phyloP scores from a whole-genome alignment of 2,113 vertebrate genomes.

The Myotis yumanensis region DNA sequence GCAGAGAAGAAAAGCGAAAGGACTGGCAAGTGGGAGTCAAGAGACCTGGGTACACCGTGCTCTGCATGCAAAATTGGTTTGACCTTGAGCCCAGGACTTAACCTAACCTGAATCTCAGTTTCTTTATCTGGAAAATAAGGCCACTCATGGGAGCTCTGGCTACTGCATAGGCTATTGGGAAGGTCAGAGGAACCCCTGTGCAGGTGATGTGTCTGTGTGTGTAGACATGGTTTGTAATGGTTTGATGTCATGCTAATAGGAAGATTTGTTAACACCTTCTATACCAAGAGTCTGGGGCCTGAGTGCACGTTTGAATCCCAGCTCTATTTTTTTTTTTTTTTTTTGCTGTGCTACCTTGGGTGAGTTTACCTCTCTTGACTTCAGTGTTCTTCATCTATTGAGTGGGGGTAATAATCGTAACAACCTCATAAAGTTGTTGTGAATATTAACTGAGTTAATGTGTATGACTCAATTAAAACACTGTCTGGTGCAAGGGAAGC shows the following conservation, averaged over 20 bases:
- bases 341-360: not conserved
- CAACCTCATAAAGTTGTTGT: not conserved
- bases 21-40: not conserved
- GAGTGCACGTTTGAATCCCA: not conserved
- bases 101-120: not conserved
- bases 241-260: not conserved
- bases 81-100: not conserved
- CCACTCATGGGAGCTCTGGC: not conserved
- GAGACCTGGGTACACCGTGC: not conserved
- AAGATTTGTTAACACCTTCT: not conserved
- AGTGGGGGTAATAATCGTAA: slow-evolving; percentile 8
- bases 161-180: not conserved
- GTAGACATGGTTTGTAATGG: not conserved
- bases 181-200: not conserved
- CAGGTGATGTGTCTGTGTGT: not conserved
- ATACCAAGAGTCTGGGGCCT: not conserved
- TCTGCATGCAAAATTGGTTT: not conserved
- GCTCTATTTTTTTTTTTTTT: not conserved
- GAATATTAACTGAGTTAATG: slow-evolving; percentile 41
- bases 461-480: slow-evolving; percentile 38
- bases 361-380: not conserved
- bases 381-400: slow-evolving; percentile 21
- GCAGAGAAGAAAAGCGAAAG: not conserved
- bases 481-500: not conserved
- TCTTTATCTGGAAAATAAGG: not conserved